Base-by-base conservation (phyloP, 35 echinoderm and acorn worm species). In the Anneissia japonica region DNA sequence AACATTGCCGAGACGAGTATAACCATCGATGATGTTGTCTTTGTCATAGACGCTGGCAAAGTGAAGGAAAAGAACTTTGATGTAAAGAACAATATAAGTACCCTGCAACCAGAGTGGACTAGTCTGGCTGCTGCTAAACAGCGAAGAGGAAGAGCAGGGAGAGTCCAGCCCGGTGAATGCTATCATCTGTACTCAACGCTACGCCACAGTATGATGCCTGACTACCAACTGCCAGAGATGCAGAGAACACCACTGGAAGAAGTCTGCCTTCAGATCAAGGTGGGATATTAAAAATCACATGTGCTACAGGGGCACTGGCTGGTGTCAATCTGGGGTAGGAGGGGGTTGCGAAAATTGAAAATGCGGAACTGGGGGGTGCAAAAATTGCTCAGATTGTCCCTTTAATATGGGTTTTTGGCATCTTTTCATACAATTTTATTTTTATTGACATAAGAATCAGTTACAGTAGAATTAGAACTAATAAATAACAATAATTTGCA, bases 1-100 rank as follows among this genome's bases (percentile, higher is more conserved):
- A 99, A 99, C 81, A 99, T 99, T 23, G 96, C 96, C 13, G 96
- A 99, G 85, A 99, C 96, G 3, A 97, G 96, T 75, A 99, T 99
- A 77, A 94, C 92, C 74, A 99, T 99, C 7, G 96, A 99, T 31
- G 96, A 99, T 73, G 91, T 99, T 0, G 96, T 99, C n/a, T 93
- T 92, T 77, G 96, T 99, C 0, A 77, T 99, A 2, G 74, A 99
- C 74, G 80, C 93, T 41, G 96, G 96, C 19, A 37, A 87, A 19
- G 86, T 89, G 5, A 99, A 99, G 78, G 87, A 89, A 74, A 72
- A 46, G 2, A 99, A 99, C 83, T 99, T 94, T 94, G 92, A 99
- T 82, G 79, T 90, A 36, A 84, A 85, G 14, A 88, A 87, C 36
- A 99, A 99, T 64, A 82, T 99, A 34, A 89, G 86, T 43, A 99